phyloP scores from a whole-genome alignment of 2,888 invertebrate genomes.

The Phlogophora meticulosa region DNA sequence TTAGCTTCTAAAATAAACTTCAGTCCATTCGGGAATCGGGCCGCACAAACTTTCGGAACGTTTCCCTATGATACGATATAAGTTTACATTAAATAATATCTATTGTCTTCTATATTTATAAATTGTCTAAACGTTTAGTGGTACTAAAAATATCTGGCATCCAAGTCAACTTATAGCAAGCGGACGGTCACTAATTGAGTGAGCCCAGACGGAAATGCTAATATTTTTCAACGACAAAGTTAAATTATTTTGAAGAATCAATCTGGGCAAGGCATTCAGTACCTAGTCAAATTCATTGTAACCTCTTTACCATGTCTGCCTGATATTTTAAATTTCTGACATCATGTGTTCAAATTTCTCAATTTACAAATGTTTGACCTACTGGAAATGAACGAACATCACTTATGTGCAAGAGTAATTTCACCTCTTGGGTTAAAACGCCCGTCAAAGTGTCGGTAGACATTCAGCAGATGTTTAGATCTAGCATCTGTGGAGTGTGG shows the following conservation, averaged over 20 bases:
- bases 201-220: constrained; percentile 13
- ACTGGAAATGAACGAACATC: background rate
- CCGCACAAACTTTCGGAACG: constrained; percentile 69
- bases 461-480: constrained; percentile 42
- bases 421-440: background rate
- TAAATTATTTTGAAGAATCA: constrained; percentile 6
- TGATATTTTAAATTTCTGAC: background rate
- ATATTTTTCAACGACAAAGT: constrained; percentile 15
- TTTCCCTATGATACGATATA: constrained; percentile 62
- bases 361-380: background rate
- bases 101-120: constrained; percentile 53
- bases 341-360: background rate
- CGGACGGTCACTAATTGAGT: constrained; percentile 15
- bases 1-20: constrained; percentile 84
- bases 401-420: background rate
- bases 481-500: constrained; percentile 50
- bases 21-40: constrained; percentile 77
- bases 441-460: constrained; percentile 20
- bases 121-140: constrained; percentile 24
- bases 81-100: constrained; percentile 54
- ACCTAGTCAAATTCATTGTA: too few relatives aligned
- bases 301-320: too few relatives aligned
- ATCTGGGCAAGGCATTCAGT: background rate
- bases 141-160: constrained; percentile 54
- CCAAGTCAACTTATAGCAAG: constrained; percentile 32